Evolutionary conservation across 2,888 invertebrate genomes (phyloP).

Genomic region (Melanchra persicariae): DNA sequence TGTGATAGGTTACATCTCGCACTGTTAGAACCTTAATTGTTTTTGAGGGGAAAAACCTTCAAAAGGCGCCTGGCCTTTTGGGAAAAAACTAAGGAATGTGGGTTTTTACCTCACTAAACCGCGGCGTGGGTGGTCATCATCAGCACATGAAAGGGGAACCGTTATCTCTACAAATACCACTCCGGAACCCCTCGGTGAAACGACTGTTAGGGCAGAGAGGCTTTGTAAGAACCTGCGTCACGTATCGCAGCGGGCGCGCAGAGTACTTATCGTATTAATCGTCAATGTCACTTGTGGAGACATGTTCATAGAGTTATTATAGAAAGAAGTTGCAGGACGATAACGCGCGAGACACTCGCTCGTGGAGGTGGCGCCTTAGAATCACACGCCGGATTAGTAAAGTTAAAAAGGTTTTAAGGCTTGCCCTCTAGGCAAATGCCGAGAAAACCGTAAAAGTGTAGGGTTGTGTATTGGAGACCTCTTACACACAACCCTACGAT

Average conservation of each 20-base stretch:
- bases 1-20: background rate
- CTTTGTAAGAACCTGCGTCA: no score
- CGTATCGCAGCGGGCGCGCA: background rate
- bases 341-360: background rate
- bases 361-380: background rate
- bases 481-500: conserved; percentile 5
- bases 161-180: no score
- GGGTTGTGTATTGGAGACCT: background rate
- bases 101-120: no score
- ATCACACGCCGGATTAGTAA: background rate
- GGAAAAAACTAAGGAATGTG: no score
- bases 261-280: background rate
- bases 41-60: no score
- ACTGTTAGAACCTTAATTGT: no score
- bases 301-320: background rate
- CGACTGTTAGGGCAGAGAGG: no score
- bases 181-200: no score
- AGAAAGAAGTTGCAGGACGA: background rate
- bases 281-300: background rate
- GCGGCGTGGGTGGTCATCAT: no score
- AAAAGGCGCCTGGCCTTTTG: no score
- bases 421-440: conserved; percentile 18
- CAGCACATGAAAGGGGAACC: no score
- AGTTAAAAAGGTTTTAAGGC: conserved; percentile 35
- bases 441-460: background rate